Evolutionary conservation across 2,113 vertebrate genomes (phyloP).

Genomic region (Rhabdomys dilectus): DNA sequence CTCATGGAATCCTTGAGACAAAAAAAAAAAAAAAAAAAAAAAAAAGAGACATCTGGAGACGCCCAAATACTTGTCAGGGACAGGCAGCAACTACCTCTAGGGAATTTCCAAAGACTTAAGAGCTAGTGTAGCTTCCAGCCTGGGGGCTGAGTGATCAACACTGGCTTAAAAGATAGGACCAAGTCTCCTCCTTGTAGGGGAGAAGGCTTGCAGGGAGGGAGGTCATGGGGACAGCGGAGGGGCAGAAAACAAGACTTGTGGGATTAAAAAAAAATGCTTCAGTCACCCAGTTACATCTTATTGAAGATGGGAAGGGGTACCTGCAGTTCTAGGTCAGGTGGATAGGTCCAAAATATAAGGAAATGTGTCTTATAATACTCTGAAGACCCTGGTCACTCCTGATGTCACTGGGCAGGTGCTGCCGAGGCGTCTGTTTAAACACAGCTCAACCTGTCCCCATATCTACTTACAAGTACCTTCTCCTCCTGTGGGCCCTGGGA

Average conservation of each 20-base stretch:
- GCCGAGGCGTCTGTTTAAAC: not conserved
- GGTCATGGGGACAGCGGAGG: not conserved
- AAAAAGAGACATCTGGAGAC: not conserved
- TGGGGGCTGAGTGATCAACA: not conserved
- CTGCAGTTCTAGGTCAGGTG: not conserved
- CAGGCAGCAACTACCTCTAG: not conserved
- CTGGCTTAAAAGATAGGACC: no score
- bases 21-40: no score
- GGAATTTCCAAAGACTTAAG: not conserved
- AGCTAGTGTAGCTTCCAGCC: not conserved
- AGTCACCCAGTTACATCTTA: not conserved
- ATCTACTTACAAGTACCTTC: not conserved
- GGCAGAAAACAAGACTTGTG: not conserved
- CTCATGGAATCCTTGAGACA: not conserved
- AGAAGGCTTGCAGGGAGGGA: not conserved
- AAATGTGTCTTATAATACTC: not conserved
- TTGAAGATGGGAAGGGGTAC: not conserved
- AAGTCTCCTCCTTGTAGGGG: not conserved
- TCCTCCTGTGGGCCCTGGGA: not conserved
- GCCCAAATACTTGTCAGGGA: not conserved
- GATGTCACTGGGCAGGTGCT: not conserved
- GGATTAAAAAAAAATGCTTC: not conserved
- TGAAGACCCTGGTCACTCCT: rapidly evolving
- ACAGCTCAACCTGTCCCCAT: not conserved
- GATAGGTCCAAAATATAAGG: not conserved